phyloP scores from a whole-genome alignment of 1,140 invertebrate species.

The Ladona fulva region DNA sequence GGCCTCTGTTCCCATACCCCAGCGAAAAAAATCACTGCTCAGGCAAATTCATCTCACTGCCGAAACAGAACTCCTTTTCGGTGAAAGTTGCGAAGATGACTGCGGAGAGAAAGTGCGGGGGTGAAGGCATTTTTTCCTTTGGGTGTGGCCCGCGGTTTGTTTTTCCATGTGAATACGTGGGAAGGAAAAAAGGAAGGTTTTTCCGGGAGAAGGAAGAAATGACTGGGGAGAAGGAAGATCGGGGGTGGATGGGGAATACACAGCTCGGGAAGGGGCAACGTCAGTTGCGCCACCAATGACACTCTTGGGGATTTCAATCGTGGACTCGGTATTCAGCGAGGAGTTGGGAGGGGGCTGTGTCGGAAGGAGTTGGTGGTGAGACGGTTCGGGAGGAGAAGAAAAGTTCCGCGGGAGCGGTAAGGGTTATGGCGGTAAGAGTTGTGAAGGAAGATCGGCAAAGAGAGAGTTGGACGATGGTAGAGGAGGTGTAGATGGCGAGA shows the following conservation, averaged over 20 bases:
- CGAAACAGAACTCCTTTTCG: no score
- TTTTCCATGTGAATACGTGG: background rate
- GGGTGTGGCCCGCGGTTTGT: no score
- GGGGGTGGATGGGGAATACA: background rate
- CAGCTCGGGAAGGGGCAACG: background rate
- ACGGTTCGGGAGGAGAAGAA: background rate
- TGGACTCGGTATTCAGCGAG: background rate
- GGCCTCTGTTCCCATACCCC: no score
- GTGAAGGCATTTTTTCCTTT: no score
- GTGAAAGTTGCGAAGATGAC: no score
- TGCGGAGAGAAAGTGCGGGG: no score
- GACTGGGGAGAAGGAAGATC: background rate
- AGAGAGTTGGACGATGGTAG: background rate
- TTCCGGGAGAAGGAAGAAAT: background rate
- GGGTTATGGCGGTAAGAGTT: background rate
- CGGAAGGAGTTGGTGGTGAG: background rate
- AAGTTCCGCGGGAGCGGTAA: background rate
- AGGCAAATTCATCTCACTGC: no score
- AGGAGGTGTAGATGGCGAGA: background rate
- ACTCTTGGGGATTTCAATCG: background rate
- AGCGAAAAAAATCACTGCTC: no score
- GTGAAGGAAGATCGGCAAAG: background rate
- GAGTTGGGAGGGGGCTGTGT: background rate
- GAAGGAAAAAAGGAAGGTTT: background rate
- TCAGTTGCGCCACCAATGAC: background rate